Evolutionary conservation across 23 tunicate species (phyloP).

Genomic region (Trididemnum clinides): DNA sequence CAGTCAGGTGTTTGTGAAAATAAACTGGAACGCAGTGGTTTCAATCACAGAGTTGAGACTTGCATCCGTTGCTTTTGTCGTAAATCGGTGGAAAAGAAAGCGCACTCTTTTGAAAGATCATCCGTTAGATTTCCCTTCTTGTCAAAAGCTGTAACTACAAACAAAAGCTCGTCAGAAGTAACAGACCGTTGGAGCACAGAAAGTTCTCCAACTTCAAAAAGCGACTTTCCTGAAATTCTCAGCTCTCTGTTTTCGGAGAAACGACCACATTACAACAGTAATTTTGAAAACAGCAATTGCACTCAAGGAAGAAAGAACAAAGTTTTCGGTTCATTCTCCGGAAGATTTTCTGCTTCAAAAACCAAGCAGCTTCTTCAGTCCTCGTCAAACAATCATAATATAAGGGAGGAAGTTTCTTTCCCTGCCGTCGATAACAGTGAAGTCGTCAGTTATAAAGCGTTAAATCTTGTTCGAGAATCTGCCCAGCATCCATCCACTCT

Average conservation of each 20-base stretch:
- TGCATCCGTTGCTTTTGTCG: too few species aligned
- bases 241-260: background rate
- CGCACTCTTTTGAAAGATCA: too few species aligned
- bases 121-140: too few species aligned
- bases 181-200: too few species aligned
- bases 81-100: too few species aligned
- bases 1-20: background rate
- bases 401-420: background rate
- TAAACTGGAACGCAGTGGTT: background rate
- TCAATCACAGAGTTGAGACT: too few species aligned
- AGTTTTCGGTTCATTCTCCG: background rate
- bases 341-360: background rate
- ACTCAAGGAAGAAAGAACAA: background rate
- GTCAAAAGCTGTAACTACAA: too few species aligned
- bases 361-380: slow-evolving; percentile 1
- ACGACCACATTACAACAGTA: background rate
- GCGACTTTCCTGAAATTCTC: background rate
- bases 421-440: background rate
- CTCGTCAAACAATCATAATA: slow-evolving; percentile 20
- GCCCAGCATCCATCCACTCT: too few species aligned
- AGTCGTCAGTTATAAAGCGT: background rate
- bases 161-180: too few species aligned
- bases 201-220: background rate
- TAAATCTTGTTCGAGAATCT: background rate
- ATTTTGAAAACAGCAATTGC: background rate